A percentile compares a stretch with the other conserved stretches of the same genome.
Conservation (phyloP, 2,797 vertebrate genomes). For the Chrysocyon brachyurus region DNA sequence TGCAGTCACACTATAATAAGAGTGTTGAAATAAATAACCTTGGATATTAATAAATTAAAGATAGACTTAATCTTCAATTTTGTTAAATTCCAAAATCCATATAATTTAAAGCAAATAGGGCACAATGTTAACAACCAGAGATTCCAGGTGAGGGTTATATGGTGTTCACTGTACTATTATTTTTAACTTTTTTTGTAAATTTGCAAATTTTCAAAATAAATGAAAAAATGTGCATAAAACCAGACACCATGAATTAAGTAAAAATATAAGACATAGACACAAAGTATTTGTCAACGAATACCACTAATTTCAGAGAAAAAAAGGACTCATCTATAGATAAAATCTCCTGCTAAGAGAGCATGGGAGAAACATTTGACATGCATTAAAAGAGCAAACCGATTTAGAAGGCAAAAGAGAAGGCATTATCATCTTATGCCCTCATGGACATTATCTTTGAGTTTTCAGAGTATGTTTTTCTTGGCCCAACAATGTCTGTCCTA, state of each 20-base stretch:
- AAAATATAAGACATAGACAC: neutral
- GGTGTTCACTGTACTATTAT: neutral
- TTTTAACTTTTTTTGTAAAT: neutral
- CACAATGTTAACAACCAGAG: neutral
- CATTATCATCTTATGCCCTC: accelerated
- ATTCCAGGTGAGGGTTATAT: neutral
- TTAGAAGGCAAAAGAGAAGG: neutral
- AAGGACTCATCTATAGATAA: neutral
- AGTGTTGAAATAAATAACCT: neutral
- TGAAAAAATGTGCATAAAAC: neutral
- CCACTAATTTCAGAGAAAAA: neutral
- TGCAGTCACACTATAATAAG: neutral
- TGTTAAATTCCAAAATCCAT: slow-evolving; percentile 24
- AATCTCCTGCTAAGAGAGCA: neutral
- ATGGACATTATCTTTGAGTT: neutral
- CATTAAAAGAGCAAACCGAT: neutral
- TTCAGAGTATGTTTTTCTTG: neutral
- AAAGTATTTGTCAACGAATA: neutral
- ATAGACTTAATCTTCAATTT: neutral
- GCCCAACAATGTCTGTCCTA: neutral
- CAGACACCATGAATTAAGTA: neutral
- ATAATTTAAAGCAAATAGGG: neutral
- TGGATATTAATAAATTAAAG: neutral
- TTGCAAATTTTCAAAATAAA: neutral
- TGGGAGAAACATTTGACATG: neutral